Conservation (phyloP, 2,113 vertebrate genomes). For the Chamaetylas fuelleborni region DNA sequence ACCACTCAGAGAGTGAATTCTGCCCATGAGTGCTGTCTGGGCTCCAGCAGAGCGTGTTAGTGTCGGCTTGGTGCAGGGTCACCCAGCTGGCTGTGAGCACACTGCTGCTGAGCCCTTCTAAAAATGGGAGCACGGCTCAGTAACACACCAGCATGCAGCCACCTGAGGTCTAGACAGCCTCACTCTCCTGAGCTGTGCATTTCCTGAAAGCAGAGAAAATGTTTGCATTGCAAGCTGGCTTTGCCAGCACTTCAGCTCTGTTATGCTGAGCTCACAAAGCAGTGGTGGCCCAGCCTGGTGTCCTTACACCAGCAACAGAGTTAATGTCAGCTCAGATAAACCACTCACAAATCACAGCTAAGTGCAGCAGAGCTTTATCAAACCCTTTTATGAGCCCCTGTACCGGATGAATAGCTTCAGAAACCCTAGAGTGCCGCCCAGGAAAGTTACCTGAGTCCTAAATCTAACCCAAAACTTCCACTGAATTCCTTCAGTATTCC, state of each 20-base stretch:
- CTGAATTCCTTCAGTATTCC: background rate
- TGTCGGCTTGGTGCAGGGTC: background rate
- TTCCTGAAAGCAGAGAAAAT: background rate
- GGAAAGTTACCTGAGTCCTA: background rate
- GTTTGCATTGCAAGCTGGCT: background rate
- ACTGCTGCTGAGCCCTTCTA: fast-evolving
- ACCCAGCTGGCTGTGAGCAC: background rate
- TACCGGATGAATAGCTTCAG: background rate
- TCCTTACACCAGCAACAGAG: background rate
- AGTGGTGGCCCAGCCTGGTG: background rate
- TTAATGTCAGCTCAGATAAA: background rate
- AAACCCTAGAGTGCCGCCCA: background rate
- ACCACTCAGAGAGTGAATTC: background rate
- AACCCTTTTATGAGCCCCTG: background rate
- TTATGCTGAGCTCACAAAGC: background rate
- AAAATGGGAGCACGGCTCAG: fast-evolving
- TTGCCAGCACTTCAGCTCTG: background rate
- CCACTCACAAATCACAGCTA: background rate
- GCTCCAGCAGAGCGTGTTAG: background rate
- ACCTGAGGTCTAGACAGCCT: constrained; percentile 13
- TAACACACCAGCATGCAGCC: background rate
- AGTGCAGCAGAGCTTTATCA: background rate
- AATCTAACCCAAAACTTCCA: background rate
- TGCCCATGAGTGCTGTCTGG: background rate
- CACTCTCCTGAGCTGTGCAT: background rate